These are phyloP conservation scores for Centropus unirufus DNA, from an alignment of 2,113 vertebrate genomes.

Conservation along the genomic window DNA sequence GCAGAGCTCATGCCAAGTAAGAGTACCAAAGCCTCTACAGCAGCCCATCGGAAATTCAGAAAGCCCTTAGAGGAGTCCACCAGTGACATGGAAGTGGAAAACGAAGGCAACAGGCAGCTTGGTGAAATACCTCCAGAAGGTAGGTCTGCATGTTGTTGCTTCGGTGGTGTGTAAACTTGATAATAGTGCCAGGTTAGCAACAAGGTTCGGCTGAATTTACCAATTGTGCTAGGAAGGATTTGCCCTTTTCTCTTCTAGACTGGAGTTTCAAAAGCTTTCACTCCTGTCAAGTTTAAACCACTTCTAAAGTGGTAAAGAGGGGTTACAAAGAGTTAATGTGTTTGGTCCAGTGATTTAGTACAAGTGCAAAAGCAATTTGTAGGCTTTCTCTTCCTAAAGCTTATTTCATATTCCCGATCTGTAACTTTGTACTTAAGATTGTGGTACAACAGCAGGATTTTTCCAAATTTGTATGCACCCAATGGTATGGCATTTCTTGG, in stretches of 20 bases:
- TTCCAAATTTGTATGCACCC: slow-evolving; percentile 41
- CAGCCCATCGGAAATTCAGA: slow-evolving; percentile 74
- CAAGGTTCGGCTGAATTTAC: background rate
- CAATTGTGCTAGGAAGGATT: background rate
- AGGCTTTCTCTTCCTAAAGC: slow-evolving; percentile 3
- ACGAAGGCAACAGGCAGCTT: background rate
- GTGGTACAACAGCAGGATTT: slow-evolving; percentile 38
- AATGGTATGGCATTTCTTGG: slow-evolving; percentile 52
- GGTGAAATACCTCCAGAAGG: slow-evolving; percentile 14
- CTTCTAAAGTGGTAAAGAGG: background rate
- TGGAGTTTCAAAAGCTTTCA: background rate
- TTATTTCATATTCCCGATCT: background rate
- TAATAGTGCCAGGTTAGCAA: background rate
- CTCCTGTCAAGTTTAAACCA: background rate
- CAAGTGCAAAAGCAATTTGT: slow-evolving; percentile 38
- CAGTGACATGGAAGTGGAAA: slow-evolving; percentile 79
- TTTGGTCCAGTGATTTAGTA: background rate
- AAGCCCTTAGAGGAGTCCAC: slow-evolving; percentile 74
- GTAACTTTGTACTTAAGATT: background rate
- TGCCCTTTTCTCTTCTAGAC: background rate
- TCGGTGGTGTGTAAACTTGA: background rate
- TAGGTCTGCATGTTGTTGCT: background rate
- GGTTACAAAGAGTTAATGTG: slow-evolving; percentile 20
- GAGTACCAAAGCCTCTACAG: slow-evolving; percentile 82
- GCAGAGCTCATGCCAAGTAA: slow-evolving; percentile 81